Evolutionary conservation across 2,888 invertebrate genomes (phyloP), one percentile per base, ranked within the genome.

Genomic region (Chalcis sispes): DNA sequence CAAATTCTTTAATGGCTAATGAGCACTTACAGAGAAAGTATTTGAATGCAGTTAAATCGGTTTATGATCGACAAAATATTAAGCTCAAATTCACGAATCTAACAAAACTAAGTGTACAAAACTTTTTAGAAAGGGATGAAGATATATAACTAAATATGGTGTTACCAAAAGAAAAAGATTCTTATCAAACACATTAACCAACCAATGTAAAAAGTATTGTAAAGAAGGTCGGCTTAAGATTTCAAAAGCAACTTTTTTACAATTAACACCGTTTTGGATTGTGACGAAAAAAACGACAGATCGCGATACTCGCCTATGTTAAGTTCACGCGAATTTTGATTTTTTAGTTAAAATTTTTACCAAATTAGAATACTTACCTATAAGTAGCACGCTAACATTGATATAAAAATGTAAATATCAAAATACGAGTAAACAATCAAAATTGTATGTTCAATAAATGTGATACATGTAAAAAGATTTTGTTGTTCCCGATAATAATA

Each of bases 361-460:
- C 0, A 7, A 32, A 18, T 23, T 23, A 66, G 56, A 66, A 66
- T 2, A n/a, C 18, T 25, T 32, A 13, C 25, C n/a, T n/a, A 15
- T 7, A n/a, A 5, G 5, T 42, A 64, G 18, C n/a, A 23, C 64
- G 7, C 5, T 36, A 65, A 23, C 46, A 32, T 50, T 64, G 2
- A 50, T 18, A 15, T 5, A 48, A 4, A 10, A 8, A 1, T 1
- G 4, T 10, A 29, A 8, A 7, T 64, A n/a, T 27, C 20, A n/a
- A 8, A 5, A n/a, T 42, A 3, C 25, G 2, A 1, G 2, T n/a
- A 36, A 36, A 36, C 13, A 46, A 46, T n/a, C 42, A 62, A 62
- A n/a, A 27, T 8, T 62, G 46, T 36, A 65, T 59, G 59, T 59
- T 15, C 23, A 59, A 13, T 3, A 40, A 59, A 59, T 59, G 59